Percentiles rank a stretch among this genome's conserved stretches.
Conservation (phyloP, 2,888 invertebrate genomes). For the Crossocerus cetratus region DNA sequence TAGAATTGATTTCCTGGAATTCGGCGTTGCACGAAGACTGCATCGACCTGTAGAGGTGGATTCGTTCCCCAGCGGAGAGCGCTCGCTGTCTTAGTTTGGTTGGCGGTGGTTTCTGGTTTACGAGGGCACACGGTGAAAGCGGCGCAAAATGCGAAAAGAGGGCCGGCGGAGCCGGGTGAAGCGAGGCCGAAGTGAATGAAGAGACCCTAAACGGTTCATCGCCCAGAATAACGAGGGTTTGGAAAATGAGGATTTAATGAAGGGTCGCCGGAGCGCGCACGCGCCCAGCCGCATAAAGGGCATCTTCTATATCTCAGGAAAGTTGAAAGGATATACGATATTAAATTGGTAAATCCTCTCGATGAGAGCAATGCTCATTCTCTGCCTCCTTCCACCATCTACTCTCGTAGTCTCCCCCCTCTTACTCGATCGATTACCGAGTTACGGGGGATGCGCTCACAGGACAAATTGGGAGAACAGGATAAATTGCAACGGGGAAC, state of each 20-base stretch:
- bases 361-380: conserved; percentile 6
- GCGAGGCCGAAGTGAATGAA: conserved; percentile 31
- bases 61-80: too few relatives aligned
- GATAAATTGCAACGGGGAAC: conserved; percentile 13
- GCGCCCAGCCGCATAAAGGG: conserved; percentile 43
- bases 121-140: conserved; percentile 6
- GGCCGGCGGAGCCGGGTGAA: conserved; percentile 22
- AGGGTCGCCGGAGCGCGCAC: conserved; percentile 30
- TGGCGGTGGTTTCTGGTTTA: conserved; percentile 21
- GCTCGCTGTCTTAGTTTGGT: not conserved
- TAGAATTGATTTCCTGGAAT: too few relatives aligned
- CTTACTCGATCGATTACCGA: conserved; percentile 41
- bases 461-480: conserved; percentile 20
- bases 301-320: conserved; percentile 37
- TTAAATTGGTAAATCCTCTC: conserved; percentile 45
- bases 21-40: too few relatives aligned
- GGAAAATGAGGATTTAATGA: conserved; percentile 55
- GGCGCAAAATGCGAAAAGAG: conserved; percentile 24
- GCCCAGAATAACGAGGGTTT: conserved; percentile 55
- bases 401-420: conserved; percentile 17
- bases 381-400: not conserved
- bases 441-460: conserved; percentile 10
- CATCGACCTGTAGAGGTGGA: too few relatives aligned
- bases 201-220: conserved; percentile 52
- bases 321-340: conserved; percentile 51